Base-by-base conservation (phyloP, 2,888 invertebrate genomes). In the Noctua comes region DNA sequence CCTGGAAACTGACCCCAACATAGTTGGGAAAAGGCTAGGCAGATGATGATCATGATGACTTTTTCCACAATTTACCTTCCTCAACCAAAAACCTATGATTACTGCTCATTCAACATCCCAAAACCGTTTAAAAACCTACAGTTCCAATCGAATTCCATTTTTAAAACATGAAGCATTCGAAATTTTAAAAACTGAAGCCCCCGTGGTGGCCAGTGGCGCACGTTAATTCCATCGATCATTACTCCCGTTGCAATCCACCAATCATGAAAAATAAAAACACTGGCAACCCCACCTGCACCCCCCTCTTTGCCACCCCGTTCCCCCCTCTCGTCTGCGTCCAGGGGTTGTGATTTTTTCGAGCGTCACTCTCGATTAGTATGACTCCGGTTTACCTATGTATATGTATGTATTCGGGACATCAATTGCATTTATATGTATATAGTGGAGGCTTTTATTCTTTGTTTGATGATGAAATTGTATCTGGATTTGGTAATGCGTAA, bases 181-280 rank as follows among this genome's bases (percentile, higher is more conserved):
- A 87, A 77, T 81, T 85, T 89, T 80, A 66, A 85, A 85, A 86
- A 76, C 72, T 74, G 83, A 82, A 90, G 86, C 90, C 90, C 83
- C 80, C 86, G 93, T 93, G 93, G 93, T 94, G 94, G 95, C 93
- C 94, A 94, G 94, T 92, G 91, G 90, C 90, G 93, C 94, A 94
- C 95, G 94, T 95, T 96, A 96, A 96, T 96, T 95, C 96, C 95
- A 97, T 96, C 96, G 96, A 96, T 97, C 96, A 96, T 96, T 96
- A 96, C 96, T 95, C 93, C 92, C 93, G 94, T 93, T 96, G 96
- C 96, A 96, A 96, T 96, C 96, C 96, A 95, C 96, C 96, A 96
- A 96, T 96, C 96, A 95, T 91, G 95, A 94, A 96, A 95, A 96
- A 96, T 96, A 95, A 97, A 96, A 96, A 96, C 95, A 96, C 88